Conservation (phyloP, 2,797 vertebrate genomes). For the Hirundo rustica region DNA sequence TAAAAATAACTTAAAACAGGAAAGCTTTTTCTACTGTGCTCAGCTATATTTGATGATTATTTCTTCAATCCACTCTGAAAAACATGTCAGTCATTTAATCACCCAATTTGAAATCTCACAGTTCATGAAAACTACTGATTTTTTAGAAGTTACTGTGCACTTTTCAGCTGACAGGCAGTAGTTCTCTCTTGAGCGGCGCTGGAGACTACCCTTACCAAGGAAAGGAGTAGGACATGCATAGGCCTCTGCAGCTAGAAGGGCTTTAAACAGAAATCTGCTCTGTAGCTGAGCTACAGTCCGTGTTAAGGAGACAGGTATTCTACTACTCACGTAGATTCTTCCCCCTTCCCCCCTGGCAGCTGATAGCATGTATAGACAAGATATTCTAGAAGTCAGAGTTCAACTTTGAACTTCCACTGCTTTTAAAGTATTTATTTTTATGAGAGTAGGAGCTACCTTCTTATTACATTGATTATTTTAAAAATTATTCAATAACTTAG, state of each 20-base stretch:
- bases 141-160: background rate
- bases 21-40: background rate
- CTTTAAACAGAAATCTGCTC: background rate
- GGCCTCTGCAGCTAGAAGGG: background rate
- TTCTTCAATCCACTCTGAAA: background rate
- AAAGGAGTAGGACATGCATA: background rate
- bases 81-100: background rate
- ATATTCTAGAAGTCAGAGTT: background rate
- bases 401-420: background rate
- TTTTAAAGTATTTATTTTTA: background rate
- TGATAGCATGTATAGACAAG: background rate
- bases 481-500: background rate
- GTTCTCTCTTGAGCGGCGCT: background rate
- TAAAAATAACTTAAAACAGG: background rate
- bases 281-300: background rate
- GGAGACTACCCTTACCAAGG: background rate
- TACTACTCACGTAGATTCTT: background rate
- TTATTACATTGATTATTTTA: background rate
- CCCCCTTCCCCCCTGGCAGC: fast-evolving
- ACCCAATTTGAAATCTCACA: background rate
- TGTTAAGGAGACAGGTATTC: background rate
- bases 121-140: background rate
- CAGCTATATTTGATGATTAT: background rate
- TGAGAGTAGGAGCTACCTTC: background rate
- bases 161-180: background rate